A percentile compares a stretch with the other conserved stretches of the same genome.
Conservation (phyloP, 2,888 invertebrate species). For the Orthosia cruda region DNA sequence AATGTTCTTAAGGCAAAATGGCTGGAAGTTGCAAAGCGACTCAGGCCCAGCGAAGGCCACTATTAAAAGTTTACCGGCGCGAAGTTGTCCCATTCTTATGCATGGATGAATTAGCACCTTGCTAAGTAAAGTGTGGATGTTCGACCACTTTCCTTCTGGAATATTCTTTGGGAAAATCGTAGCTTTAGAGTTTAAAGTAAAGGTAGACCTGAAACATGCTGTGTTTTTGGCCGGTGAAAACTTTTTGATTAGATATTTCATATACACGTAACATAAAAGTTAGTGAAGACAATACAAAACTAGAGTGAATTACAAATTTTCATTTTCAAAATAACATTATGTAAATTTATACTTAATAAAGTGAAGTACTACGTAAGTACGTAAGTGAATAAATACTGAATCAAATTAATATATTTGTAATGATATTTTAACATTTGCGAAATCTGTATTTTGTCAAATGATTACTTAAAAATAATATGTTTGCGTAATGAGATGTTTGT, state of each 20-base stretch:
- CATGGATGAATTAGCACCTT: constrained; percentile 78
- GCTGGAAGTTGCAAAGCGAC: constrained; percentile 73
- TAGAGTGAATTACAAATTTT: background rate
- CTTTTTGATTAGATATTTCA: background rate
- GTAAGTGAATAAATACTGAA: too few relatives aligned
- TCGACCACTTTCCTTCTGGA: constrained; percentile 46
- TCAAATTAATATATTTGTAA: too few relatives aligned
- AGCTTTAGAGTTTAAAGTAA: background rate
- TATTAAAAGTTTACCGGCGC: constrained; percentile 79
- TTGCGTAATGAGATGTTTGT: too few relatives aligned
- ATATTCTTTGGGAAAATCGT: constrained; percentile 36
- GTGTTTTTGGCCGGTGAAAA: background rate
- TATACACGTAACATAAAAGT: background rate
- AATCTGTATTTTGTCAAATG: too few relatives aligned
- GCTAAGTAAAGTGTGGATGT: constrained; percentile 63
- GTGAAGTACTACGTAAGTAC: too few relatives aligned
- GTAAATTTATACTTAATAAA: too few relatives aligned
- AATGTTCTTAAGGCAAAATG: constrained; percentile 64
- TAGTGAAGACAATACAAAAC: background rate
- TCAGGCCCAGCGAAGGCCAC: constrained; percentile 73
- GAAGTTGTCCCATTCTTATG: constrained; percentile 78
- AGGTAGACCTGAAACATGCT: background rate
- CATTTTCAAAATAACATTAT: too few relatives aligned
- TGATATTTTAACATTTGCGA: too few relatives aligned
- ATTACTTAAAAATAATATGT: too few relatives aligned